These are phyloP conservation scores for Lycophotia porphyrea DNA, from an alignment of 2,888 invertebrate genomes.

Conservation along the genomic window DNA sequence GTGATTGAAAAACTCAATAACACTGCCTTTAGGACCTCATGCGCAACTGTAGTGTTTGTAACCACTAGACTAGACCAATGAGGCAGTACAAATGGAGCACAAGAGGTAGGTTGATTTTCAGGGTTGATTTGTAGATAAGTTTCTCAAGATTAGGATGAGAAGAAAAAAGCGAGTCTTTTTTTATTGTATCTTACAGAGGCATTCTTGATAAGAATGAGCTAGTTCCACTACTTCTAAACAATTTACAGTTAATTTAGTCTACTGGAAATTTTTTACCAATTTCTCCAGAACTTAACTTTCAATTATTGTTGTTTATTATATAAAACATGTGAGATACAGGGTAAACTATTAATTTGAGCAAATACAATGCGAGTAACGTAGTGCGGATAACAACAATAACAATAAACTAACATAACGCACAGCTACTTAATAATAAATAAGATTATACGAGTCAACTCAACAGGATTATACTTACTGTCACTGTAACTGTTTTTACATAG, in stretches of 20 bases:
- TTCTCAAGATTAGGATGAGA: neutral
- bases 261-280: neutral
- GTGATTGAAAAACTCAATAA: neutral
- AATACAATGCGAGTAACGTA: neutral
- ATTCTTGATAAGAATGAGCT: neutral
- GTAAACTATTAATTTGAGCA: neutral
- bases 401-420: neutral
- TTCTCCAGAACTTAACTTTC: neutral
- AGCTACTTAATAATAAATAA: neutral
- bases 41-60: neutral
- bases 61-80: neutral
- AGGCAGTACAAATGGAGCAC: neutral
- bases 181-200: neutral
- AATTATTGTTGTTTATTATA: neutral
- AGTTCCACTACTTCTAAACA: neutral
- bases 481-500: constrained; percentile 6
- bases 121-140: neutral
- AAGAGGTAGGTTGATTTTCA: neutral
- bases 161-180: neutral
- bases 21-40: neutral
- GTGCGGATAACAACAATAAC: neutral
- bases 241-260: neutral
- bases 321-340: neutral
- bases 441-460: neutral
- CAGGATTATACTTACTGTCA: constrained; percentile 37